Evolutionary conservation across 2,113 vertebrate species (phyloP).

Genomic region (Eretmochelys imbricata): DNA sequence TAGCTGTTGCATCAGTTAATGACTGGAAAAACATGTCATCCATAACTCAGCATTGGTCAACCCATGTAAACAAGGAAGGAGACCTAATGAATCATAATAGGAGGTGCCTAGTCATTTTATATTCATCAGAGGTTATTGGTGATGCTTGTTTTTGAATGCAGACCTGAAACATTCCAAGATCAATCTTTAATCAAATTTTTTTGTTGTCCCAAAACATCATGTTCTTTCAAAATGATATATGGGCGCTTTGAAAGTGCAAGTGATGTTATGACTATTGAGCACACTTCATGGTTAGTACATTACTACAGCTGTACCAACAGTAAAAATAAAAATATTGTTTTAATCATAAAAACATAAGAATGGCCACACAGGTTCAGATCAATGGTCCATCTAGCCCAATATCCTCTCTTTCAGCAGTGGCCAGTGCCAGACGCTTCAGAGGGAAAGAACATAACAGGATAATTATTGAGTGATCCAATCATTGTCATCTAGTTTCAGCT

Average conservation of each 20-base stretch:
- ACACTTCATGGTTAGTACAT: constrained; percentile 8
- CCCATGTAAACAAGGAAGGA: neutral
- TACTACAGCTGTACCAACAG: neutral
- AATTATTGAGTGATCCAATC: neutral
- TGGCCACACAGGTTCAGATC: neutral
- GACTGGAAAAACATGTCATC: neutral
- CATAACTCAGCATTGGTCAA: neutral
- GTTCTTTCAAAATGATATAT: neutral
- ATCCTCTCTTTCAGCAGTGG: neutral
- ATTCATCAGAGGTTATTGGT: neutral
- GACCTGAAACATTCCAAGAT: neutral
- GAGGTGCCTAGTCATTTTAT: neutral
- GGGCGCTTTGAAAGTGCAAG: constrained; percentile 5
- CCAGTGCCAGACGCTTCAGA: neutral
- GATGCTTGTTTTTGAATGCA: neutral
- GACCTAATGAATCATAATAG: neutral
- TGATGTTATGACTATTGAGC: neutral
- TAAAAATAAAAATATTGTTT: constrained; percentile 40
- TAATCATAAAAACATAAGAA: neutral
- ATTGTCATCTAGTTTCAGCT: neutral
- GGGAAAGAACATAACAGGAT: neutral
- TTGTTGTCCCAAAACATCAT: neutral
- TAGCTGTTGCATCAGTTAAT: neutral
- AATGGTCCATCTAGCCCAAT: neutral
- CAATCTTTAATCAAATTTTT: neutral